Conservation (phyloP, 2,797 vertebrate species). For the Rousettus madagascariensis region DNA sequence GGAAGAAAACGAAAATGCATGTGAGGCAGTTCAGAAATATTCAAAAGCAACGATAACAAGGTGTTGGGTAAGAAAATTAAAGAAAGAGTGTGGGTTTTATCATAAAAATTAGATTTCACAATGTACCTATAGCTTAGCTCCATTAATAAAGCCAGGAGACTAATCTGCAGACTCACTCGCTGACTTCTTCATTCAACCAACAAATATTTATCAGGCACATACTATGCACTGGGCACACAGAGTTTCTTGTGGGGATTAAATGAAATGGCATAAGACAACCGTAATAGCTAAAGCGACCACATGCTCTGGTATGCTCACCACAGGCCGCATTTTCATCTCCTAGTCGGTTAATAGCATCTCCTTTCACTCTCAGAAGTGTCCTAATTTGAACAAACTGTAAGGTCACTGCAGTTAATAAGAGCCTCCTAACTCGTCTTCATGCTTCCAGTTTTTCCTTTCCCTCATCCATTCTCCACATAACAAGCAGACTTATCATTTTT, state of each 20-base stretch:
- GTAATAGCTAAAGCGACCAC: neutral
- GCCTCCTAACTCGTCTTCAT: neutral
- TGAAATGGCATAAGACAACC: neutral
- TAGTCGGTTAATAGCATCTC: neutral
- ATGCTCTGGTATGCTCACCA: too few species aligned
- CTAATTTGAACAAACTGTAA: neutral
- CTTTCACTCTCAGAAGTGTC: neutral
- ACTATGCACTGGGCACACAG: rapidly evolving
- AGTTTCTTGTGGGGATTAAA: neutral
- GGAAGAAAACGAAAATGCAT: neutral
- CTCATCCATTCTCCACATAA: neutral
- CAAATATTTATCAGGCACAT: neutral
- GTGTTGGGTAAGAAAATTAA: neutral
- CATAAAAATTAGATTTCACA: neutral
- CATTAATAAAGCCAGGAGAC: neutral
- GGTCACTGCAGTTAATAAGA: neutral
- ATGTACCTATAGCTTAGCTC: too few species aligned
- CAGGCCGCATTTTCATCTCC: too few species aligned
- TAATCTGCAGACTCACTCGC: neutral
- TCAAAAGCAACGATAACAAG: neutral
- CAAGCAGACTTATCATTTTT: neutral
- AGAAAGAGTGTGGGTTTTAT: neutral
- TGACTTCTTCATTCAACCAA: neutral
- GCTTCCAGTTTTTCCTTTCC: neutral
- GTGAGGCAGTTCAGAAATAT: neutral